A percentile compares a stretch with the other conserved stretches of the same genome.
phyloP scores from a whole-genome alignment of 1,140 invertebrate species.

The Pollicipes pollicipes region DNA sequence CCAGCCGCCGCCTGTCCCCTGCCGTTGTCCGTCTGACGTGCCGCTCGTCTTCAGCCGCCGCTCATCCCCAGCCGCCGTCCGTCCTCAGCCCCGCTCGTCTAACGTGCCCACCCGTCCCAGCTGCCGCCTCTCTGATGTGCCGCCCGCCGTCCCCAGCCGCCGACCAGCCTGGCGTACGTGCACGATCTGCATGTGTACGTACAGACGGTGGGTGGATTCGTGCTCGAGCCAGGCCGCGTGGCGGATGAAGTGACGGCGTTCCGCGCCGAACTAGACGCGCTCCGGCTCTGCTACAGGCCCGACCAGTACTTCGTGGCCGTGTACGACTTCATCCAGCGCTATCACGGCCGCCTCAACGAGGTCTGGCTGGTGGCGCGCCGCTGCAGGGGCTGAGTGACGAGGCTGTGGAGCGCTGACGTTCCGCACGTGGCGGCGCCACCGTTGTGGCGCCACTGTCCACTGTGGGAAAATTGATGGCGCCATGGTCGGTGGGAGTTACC shows the following conservation, averaged over 20 bases:
- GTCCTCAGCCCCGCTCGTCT: no score
- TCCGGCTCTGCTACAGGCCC: slow-evolving; percentile 20
- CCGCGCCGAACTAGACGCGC: slow-evolving; percentile 17
- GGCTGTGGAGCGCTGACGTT: no score
- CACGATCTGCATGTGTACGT: slow-evolving; percentile 23
- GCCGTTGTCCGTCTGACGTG: no score
- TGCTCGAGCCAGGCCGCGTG: slow-evolving; percentile 20
- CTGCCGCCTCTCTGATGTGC: background rate
- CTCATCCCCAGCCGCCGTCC: no score
- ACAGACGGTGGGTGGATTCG: slow-evolving; percentile 21
- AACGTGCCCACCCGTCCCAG: background rate
- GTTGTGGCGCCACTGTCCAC: no score
- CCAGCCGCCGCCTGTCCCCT: no score
- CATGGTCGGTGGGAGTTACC: no score
- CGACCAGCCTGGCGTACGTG: slow-evolving; percentile 18
- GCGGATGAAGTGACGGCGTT: slow-evolving; percentile 18
- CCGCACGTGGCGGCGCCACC: no score
- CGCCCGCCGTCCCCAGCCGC: slow-evolving; percentile 18
- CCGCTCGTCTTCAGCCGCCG: no score
- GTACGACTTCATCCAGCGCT: slow-evolving; percentile 22
- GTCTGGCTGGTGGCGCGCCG: slow-evolving; percentile 23
- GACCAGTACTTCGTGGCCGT: slow-evolving; percentile 22
- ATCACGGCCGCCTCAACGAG: slow-evolving; percentile 23
- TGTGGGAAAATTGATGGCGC: no score
- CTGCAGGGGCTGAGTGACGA: slow-evolving; percentile 17